phyloP scores from a whole-genome alignment of 1,140 invertebrate genomes.

The Meloidogyne hapla region DNA sequence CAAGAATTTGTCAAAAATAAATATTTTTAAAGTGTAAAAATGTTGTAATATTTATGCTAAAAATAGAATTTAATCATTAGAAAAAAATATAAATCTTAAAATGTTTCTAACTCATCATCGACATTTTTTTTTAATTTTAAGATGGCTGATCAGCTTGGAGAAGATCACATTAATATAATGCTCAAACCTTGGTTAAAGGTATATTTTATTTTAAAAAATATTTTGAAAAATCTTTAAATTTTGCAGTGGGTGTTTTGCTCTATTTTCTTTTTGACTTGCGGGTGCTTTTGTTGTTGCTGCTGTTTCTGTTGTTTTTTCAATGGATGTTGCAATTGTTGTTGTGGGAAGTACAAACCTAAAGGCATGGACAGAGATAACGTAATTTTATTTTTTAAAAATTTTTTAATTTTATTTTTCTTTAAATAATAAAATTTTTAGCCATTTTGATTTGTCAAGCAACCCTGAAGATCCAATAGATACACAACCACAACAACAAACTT shows the following conservation, averaged over 20 bases:
- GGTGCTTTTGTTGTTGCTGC: conserved; percentile 57
- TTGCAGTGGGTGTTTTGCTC: conserved; percentile 55
- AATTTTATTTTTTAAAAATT: conserved; percentile 15
- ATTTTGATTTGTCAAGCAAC: not conserved
- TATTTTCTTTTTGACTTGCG: conserved; percentile 47
- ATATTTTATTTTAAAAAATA: conserved; percentile 7
- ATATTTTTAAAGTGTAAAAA: too few relatives aligned
- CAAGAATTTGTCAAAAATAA: too few relatives aligned
- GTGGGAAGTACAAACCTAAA: conserved; percentile 51
- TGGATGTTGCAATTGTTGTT: conserved; percentile 50
- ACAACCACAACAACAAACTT: conserved; percentile 2
- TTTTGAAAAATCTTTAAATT: not conserved
- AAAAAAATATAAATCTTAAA: too few relatives aligned
- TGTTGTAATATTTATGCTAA: too few relatives aligned
- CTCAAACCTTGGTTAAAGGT: conserved; percentile 63
- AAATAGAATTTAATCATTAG: too few relatives aligned
- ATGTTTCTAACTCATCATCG: too few relatives aligned
- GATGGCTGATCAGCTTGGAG: conserved; percentile 68
- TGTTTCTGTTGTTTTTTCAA: conserved; percentile 54
- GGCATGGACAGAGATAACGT: conserved; percentile 19
- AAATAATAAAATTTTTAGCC: conserved; percentile 4
- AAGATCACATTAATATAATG: conserved; percentile 66
- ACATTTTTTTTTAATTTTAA: conserved; percentile 12
- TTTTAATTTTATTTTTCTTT: not conserved
- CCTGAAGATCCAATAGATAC: conserved; percentile 19